Evolutionary conservation across 2,797 vertebrate species (phyloP), one percentile per base, ranked within the genome.

Genomic region (Amphiprion clarkii): DNA sequence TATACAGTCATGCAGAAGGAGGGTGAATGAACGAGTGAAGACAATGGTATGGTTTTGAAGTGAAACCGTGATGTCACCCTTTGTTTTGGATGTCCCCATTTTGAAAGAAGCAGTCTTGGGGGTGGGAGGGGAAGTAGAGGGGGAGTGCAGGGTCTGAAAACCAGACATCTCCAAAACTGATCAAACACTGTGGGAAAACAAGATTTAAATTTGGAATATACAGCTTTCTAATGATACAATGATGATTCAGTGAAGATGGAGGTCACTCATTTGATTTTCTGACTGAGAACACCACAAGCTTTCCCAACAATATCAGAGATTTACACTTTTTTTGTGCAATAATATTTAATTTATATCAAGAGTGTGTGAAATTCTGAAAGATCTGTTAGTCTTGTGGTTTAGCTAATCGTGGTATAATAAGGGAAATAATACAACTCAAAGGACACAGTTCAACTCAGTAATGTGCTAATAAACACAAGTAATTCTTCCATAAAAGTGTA

Each of bases 61-160:
- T 36, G 40, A 52, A 62, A 40, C 39, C 60, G 44, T 54, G 67
- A 82, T 62, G 56, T 71, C 46, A 36, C 27, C 36, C 19, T 54
- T 27, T 58, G 31, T 12, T 76, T 59, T 49, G 7, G 25, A 63
- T 27, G 21, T 62, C 31, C 46, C 19, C 33, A 25, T 65, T 54
- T 48, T 33, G 6, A 56, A 40, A 56, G 56, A 42, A 44, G 12
- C 12, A 39, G 5, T 68, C 11, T 14, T 23, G 17, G 8, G 36
- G 9, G 21, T 29, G 8, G n/a, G 10, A 51, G 17, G 2, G 11
- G 17, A 23, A 6, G 11, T 6, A 48, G 21, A 4, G 11, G 23
- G 3, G 1, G 23, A 29, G 1, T 4, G 14, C 5, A 9, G 14
- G 42, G 42, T 48, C 27, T 23, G 14, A 27, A 23, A 31, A 31